Evolutionary conservation across 2,797 vertebrate species (phyloP).

Genomic region (Cygnus olor): DNA sequence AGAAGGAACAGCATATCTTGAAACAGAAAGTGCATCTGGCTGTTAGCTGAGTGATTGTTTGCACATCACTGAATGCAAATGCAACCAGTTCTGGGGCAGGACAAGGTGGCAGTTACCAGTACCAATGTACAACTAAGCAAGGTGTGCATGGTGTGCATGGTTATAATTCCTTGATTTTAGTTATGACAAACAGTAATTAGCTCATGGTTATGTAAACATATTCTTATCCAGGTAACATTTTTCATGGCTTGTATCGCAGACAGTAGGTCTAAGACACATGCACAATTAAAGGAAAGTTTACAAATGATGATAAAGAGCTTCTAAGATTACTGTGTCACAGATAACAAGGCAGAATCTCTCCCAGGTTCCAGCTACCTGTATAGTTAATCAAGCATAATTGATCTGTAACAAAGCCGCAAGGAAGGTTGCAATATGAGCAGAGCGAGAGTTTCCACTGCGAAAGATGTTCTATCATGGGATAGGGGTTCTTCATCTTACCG

Average conservation of each 20-base stretch:
- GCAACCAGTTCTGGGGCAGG: background rate
- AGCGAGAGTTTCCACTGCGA: background rate
- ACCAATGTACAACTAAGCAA: background rate
- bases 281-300: background rate
- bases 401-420: background rate
- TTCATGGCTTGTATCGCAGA: slow-evolving; percentile 3
- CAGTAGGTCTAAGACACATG: slow-evolving; percentile 16
- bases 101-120: background rate
- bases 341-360: background rate
- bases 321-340: background rate
- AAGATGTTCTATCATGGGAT: background rate
- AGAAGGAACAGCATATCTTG: background rate
- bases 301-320: slow-evolving; percentile 34
- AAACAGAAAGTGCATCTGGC: slow-evolving; percentile 4
- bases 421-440: background rate
- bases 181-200: slow-evolving; percentile 55
- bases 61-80: background rate
- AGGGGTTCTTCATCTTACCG: background rate
- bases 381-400: slow-evolving; percentile 18
- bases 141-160: background rate
- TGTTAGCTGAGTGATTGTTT: background rate
- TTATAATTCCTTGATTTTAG: slow-evolving; percentile 55
- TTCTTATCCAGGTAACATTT: slow-evolving; percentile 54
- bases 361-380: background rate
- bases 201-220: slow-evolving; percentile 34